Evolutionary conservation across 2,888 invertebrate genomes (phyloP), one percentile per base, ranked within the genome.

Genomic region (Meloe dianella): DNA sequence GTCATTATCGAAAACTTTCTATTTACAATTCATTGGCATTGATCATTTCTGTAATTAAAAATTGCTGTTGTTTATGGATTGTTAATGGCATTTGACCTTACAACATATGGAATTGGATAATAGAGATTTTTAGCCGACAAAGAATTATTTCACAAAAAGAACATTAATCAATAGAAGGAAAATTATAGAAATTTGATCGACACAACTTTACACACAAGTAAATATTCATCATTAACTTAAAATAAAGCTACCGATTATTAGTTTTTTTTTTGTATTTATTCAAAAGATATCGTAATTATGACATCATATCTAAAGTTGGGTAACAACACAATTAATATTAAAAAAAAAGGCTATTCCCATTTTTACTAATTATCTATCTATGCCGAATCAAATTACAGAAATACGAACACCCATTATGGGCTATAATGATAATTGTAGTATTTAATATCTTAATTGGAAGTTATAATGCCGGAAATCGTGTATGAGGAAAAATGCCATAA

Each of bases 91-190:
- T 54, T 54, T 47, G 47, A 47, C 47, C 47, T 47, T 20, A 47
- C 2, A 17, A 41, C n/a, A 41, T n/a, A 41, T 17, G 38, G 17
- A 41, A n/a, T 4, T 10, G 35, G n/a, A 41, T n/a, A 17, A 27
- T 3, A n/a, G 38, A 41, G 38, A 41, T n/a, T 41, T n/a, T 41
- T 9, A 24, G 24, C 54, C 54, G 54, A 54, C 54, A 54, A 54
- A 54, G 24, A 4, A 24, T 12, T 12, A 54, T 24, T 24, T 24
- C 14, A 2, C 3, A 51, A 51, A 22, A 51, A 20, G 2, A 22
- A 7, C 47, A 20, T 3, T 10, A 51, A 3, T 20, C 17, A 51
- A 10, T 9, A 51, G 6, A 5, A 20, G 8, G 9, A 24, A 24
- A 24, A 24, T 24, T 3, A 54, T 2, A 24, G 24, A 54, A 54